A percentile compares a stretch with the other conserved stretches of the same genome.
Evolutionary conservation across 1,140 invertebrate genomes (phyloP).

Genomic region (Gonioctena quinquepunctata): DNA sequence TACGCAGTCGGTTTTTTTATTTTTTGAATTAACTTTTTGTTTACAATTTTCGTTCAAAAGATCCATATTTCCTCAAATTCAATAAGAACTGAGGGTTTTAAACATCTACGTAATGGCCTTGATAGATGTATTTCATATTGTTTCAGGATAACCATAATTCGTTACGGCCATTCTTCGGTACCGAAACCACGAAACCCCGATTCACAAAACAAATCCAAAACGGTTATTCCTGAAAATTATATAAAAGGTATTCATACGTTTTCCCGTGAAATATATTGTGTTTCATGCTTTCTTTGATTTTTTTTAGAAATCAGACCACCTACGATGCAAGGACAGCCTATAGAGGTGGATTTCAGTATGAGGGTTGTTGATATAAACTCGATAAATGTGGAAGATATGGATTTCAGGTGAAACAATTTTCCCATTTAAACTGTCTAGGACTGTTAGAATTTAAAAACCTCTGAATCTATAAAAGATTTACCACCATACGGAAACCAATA

Average conservation of each 20-base stretch:
- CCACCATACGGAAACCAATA: too few relatives aligned
- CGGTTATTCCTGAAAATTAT: slow-evolving; percentile 48
- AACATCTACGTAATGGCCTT: too few relatives aligned
- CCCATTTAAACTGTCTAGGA: too few relatives aligned
- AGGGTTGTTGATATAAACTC: slow-evolving; percentile 83
- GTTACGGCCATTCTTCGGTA: slow-evolving; percentile 18
- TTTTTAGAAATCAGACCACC: slow-evolving; percentile 72
- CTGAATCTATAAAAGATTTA: too few relatives aligned
- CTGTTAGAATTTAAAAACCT: too few relatives aligned
- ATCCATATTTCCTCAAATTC: too few relatives aligned
- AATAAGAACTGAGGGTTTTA: too few relatives aligned
- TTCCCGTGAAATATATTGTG: neutral
- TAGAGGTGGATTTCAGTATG: slow-evolving; percentile 76
- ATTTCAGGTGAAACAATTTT: slow-evolving; percentile 11
- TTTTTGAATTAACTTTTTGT: too few relatives aligned
- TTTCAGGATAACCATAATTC: neutral
- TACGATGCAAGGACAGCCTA: slow-evolving; percentile 59
- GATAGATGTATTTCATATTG: too few relatives aligned
- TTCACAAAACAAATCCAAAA: slow-evolving; percentile 42
- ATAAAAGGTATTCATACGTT: slow-evolving; percentile 40
- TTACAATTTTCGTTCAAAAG: too few relatives aligned
- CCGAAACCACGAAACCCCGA: slow-evolving; percentile 38
- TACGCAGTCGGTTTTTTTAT: too few relatives aligned
- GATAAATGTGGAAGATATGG: slow-evolving; percentile 76
- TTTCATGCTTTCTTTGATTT: neutral